Conservation (phyloP, 2,888 invertebrate species). For the Coecobrya sp. region DNA sequence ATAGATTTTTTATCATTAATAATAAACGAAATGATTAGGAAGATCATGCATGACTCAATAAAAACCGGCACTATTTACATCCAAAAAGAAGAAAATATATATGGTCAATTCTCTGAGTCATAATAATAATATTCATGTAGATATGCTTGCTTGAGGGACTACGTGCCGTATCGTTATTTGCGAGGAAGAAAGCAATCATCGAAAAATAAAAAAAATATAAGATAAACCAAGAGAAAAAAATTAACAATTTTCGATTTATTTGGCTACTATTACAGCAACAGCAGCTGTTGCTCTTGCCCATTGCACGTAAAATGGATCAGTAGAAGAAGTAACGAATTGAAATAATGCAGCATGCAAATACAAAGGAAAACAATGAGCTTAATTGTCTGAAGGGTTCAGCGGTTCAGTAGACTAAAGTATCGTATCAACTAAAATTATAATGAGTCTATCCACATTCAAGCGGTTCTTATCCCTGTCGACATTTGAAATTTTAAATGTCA, state of each 20-base stretch:
- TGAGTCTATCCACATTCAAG: slow-evolving; percentile 47
- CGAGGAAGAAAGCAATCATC: slow-evolving; percentile 68
- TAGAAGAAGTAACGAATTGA: slow-evolving; percentile 65
- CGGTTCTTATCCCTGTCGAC: slow-evolving; percentile 44
- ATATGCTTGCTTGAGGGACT: slow-evolving; percentile 66
- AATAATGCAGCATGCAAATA: slow-evolving; percentile 60
- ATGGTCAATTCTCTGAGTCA: slow-evolving; percentile 23
- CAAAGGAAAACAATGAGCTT: slow-evolving; percentile 44
- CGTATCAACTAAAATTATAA: slow-evolving; percentile 37
- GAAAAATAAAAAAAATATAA: slow-evolving; percentile 41
- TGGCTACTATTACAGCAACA: background rate
- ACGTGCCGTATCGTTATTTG: slow-evolving; percentile 70
- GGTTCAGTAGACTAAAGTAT: slow-evolving; percentile 45
- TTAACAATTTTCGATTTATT: slow-evolving; percentile 58
- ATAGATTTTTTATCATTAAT: slow-evolving; percentile 45
- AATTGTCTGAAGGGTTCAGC: slow-evolving; percentile 58
- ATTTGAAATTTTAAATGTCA: slow-evolving; percentile 72
- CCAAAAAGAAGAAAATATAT: slow-evolving; percentile 39
- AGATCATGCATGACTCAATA: slow-evolving; percentile 51
- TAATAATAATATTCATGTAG: slow-evolving; percentile 35
- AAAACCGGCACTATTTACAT: slow-evolving; percentile 66
- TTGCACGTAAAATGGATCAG: slow-evolving; percentile 81
- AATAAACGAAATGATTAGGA: slow-evolving; percentile 48
- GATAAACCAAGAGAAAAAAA: slow-evolving; percentile 38
- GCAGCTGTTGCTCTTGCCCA: background rate